A percentile compares a stretch with the other conserved stretches of the same genome.
These are phyloP conservation scores for Campaea margaritaria DNA, from an alignment of 2,888 invertebrate species.

Conservation along the genomic window DNA sequence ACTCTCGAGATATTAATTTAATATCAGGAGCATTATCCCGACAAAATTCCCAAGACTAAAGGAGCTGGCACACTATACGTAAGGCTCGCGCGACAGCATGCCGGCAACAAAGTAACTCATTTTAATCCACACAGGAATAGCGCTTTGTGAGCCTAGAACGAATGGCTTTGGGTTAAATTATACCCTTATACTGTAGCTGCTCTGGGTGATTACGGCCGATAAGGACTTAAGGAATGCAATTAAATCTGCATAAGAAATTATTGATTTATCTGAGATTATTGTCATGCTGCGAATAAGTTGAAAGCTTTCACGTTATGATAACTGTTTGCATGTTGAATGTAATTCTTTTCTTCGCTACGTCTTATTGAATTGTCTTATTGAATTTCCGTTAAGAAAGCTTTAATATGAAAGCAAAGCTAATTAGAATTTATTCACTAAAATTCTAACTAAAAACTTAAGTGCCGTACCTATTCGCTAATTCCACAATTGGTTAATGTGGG, in stretches of 20 bases:
- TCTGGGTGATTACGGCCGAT: slow-evolving; percentile 42
- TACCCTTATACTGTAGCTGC: slow-evolving; percentile 49
- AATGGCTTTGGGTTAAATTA: slow-evolving; percentile 62
- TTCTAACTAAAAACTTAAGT: too few relatives aligned
- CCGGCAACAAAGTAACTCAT: slow-evolving; percentile 69
- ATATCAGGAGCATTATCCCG: slow-evolving; percentile 41
- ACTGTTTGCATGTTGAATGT: background rate
- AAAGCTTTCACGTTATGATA: too few relatives aligned
- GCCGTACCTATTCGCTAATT: too few relatives aligned
- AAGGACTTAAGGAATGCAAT: slow-evolving; percentile 29
- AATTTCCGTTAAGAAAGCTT: too few relatives aligned
- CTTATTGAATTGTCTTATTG: too few relatives aligned
- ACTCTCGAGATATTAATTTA: slow-evolving; percentile 40
- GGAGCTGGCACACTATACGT: slow-evolving; percentile 33
- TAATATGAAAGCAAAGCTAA: too few relatives aligned
- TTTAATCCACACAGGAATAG: slow-evolving; percentile 71
- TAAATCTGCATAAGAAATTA: slow-evolving; percentile 22
- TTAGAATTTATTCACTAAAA: too few relatives aligned
- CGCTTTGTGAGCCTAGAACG: slow-evolving; percentile 60
- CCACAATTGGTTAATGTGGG: too few relatives aligned
- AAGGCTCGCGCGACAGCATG: slow-evolving; percentile 41
- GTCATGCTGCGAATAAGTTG: slow-evolving; percentile 5
- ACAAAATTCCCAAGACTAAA: slow-evolving; percentile 49
- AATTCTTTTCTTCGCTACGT: too few relatives aligned
- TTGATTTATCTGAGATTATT: slow-evolving; percentile 19